phyloP scores from a whole-genome alignment of 2,113 vertebrate genomes.

The Asarcornis scutulata region DNA sequence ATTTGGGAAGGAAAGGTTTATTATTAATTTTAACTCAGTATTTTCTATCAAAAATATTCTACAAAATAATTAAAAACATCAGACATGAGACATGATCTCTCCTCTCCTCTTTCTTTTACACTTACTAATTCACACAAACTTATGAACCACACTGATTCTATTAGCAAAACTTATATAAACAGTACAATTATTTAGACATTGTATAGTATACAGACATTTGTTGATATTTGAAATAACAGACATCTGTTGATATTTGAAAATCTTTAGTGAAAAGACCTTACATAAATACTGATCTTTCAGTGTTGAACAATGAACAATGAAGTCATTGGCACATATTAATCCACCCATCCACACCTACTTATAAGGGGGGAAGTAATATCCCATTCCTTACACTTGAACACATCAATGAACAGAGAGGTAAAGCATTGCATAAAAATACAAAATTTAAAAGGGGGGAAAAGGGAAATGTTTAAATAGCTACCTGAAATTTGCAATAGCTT shows the following conservation, averaged over 20 bases:
- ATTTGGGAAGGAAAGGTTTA: background rate
- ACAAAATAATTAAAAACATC: background rate
- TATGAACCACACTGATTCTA: background rate
- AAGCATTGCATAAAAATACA: background rate
- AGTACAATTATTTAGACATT: background rate
- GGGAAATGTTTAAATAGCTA: background rate
- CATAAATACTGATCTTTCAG: background rate
- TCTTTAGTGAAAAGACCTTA: background rate
- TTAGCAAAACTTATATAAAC: background rate
- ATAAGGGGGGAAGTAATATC: background rate
- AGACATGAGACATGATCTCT: background rate
- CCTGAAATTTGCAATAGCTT: background rate
- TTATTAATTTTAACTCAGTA: background rate
- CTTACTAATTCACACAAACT: background rate
- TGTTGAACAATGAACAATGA: background rate
- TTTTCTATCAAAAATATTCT: background rate
- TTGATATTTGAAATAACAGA: background rate
- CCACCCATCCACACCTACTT: background rate
- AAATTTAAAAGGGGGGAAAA: background rate
- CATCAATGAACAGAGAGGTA: background rate
- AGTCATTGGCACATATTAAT: background rate
- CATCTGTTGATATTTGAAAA: background rate
- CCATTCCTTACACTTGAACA: background rate
- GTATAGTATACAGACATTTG: background rate
- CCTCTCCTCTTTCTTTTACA: background rate